Evolutionary conservation across 2,888 invertebrate species (phyloP).

Genomic region (Dicycla oo): DNA sequence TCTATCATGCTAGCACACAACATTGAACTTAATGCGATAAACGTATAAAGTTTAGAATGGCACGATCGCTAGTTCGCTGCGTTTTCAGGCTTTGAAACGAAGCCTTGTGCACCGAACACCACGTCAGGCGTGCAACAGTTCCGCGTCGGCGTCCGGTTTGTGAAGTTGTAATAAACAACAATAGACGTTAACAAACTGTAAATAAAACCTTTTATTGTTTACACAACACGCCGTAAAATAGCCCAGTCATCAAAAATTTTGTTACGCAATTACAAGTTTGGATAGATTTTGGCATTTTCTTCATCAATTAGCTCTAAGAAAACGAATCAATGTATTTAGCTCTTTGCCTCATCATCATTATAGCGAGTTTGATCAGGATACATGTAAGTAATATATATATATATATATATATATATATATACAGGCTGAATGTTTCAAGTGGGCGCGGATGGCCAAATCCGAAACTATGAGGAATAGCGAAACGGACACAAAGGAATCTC

Average conservation of each 20-base stretch:
- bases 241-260: neutral
- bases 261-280: neutral
- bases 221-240: neutral
- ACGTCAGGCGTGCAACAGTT: conserved; percentile 33
- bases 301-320: neutral
- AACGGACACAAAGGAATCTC: too few relatives aligned
- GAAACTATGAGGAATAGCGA: too few relatives aligned
- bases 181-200: neutral
- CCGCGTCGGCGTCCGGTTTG: conserved; percentile 3
- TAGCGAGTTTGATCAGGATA: conserved; percentile 85
- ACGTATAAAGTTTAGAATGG: conserved; percentile 14
- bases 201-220: conserved; percentile 7
- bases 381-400: conserved; percentile 77
- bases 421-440: too few relatives aligned
- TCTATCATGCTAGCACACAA: conserved; percentile 22
- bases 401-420: too few relatives aligned
- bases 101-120: conserved; percentile 24
- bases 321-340: conserved; percentile 46
- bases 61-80: neutral
- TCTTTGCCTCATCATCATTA: conserved; percentile 77
- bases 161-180: conserved; percentile 22
- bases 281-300: neutral
- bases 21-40: conserved; percentile 7
- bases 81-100: conserved; percentile 22
- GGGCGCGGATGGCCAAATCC: too few relatives aligned